Evolutionary conservation across 2,888 invertebrate species (phyloP).

Genomic region (Anthoptus insignis): DNA sequence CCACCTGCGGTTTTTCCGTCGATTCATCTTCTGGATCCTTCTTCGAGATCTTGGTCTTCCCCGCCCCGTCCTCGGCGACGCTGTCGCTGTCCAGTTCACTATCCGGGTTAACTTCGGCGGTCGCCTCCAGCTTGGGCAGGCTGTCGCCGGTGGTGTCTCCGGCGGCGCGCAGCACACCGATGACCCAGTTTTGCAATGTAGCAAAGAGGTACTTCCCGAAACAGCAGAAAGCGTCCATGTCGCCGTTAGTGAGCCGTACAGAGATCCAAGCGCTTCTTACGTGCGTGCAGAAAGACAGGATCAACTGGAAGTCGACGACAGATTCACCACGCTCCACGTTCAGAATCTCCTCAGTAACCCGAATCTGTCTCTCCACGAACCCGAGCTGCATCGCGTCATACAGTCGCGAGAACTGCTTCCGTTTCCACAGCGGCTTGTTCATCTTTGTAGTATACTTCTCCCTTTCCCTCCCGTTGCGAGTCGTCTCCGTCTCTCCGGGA

Average conservation of each 20-base stretch:
- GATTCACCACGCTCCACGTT: constrained; percentile 50
- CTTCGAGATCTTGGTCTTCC: background rate
- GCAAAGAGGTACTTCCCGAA: constrained; percentile 66
- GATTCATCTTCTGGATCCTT: background rate
- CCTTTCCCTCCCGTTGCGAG: constrained; percentile 55
- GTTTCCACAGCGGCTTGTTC: constrained; percentile 65
- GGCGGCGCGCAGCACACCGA: constrained; percentile 48
- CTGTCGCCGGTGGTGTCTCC: background rate
- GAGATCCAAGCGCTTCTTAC: constrained; percentile 53
- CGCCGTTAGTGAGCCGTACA: constrained; percentile 55
- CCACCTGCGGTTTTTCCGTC: no score
- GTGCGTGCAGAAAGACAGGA: constrained; percentile 53
- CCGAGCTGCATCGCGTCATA: constrained; percentile 47
- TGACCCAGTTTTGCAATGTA: constrained; percentile 61
- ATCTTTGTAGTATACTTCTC: constrained; percentile 58
- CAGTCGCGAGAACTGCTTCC: constrained; percentile 57
- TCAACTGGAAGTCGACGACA: constrained; percentile 59
- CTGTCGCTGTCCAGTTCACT: constrained; percentile 15
- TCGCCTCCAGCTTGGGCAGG: no score
- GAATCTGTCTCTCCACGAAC: constrained; percentile 59
- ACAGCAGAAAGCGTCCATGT: constrained; percentile 57
- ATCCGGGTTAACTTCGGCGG: background rate
- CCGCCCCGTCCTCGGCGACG: background rate
- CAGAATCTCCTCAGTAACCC: constrained; percentile 63
- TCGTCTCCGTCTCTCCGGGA: constrained; percentile 55